phyloP scores from a whole-genome alignment of 2,797 vertebrate species.

The Sebastiscus tertius region DNA sequence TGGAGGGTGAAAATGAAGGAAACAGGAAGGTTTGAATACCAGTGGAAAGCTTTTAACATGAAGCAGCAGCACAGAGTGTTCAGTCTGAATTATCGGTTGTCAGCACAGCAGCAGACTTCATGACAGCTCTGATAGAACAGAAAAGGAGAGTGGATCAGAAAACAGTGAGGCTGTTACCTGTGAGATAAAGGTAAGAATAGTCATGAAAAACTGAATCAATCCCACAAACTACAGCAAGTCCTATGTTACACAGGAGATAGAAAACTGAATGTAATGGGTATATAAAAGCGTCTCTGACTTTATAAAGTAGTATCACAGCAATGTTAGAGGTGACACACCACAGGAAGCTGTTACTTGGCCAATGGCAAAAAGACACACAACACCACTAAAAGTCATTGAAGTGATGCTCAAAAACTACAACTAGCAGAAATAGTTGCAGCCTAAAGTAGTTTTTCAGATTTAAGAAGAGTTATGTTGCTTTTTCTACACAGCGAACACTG shows the following conservation, averaged over 20 bases:
- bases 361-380: background rate
- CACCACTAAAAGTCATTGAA: background rate
- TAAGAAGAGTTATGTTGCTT: background rate
- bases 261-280: background rate
- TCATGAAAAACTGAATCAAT: background rate
- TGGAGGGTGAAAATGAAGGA: background rate
- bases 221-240: background rate
- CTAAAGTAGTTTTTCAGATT: background rate
- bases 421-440: background rate
- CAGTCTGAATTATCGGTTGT: background rate
- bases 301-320: background rate
- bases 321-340: background rate
- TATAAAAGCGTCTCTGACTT: background rate
- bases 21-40: background rate
- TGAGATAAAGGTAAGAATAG: background rate
- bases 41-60: background rate
- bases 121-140: background rate
- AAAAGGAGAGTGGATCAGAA: background rate
- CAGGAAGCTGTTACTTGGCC: background rate
- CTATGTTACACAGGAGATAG: background rate
- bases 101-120: background rate
- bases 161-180: background rate
- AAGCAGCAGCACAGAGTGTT: background rate
- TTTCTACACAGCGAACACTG: slow-evolving; percentile 8
- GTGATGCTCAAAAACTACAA: background rate